Conservation (phyloP, 2,888 invertebrate species). For the Oegoconia quadripuncta region DNA sequence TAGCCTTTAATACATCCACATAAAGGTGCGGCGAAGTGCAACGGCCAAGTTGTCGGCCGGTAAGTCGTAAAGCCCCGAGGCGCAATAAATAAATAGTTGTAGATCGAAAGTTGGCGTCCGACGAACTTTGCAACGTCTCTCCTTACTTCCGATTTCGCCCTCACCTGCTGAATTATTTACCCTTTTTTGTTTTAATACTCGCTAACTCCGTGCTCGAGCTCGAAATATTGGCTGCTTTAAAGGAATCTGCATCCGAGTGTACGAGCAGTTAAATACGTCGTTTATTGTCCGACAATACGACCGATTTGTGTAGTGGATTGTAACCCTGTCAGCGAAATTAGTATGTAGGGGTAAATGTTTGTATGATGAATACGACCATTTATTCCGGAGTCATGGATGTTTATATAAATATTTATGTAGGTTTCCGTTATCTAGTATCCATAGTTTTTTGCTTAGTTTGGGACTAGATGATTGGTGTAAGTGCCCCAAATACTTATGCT, state of each 20-base stretch:
- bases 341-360: too few relatives aligned
- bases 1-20: constrained; percentile 19
- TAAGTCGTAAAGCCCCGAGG: constrained; percentile 49
- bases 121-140: constrained; percentile 45
- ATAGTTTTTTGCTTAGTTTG: too few relatives aligned
- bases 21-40: constrained; percentile 17
- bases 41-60: constrained; percentile 14
- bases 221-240: constrained; percentile 9
- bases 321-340: too few relatives aligned
- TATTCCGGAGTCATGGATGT: too few relatives aligned
- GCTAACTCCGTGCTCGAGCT: constrained; percentile 24
- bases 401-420: too few relatives aligned
- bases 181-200: constrained; percentile 44
- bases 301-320: too few relatives aligned
- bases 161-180: constrained; percentile 56
- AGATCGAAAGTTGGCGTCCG: constrained; percentile 49
- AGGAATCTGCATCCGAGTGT: constrained; percentile 7
- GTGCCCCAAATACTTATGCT: too few relatives aligned
- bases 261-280: too few relatives aligned
- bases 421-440: too few relatives aligned
- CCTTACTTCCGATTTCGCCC: constrained; percentile 40
- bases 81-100: constrained; percentile 67
- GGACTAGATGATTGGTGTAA: too few relatives aligned
- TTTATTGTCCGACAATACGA: too few relatives aligned
- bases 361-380: too few relatives aligned